phyloP scores from a whole-genome alignment of 2,888 invertebrate species.

The Spilosoma lubricipeda region DNA sequence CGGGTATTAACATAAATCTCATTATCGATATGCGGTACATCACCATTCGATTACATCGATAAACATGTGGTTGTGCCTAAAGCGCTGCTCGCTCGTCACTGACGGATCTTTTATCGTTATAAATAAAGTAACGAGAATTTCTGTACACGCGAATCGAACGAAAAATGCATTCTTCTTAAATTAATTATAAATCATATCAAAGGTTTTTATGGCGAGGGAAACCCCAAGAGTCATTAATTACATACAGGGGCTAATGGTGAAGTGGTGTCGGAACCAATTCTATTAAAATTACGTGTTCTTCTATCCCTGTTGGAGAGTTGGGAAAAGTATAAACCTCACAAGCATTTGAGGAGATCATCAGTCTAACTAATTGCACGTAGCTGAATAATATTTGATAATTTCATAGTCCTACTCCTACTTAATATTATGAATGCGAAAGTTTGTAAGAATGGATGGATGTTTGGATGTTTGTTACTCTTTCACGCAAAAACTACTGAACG shows the following conservation, averaged over 20 bases:
- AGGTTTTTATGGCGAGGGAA: not conserved
- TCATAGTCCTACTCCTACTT: too few relatives aligned
- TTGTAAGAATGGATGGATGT: too few relatives aligned
- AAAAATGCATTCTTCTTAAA: not conserved
- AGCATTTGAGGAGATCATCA: not conserved
- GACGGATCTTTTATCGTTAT: not conserved
- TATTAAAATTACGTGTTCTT: not conserved
- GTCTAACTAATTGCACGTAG: not conserved
- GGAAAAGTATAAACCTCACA: not conserved
- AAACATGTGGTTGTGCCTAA: not conserved
- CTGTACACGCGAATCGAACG: not conserved
- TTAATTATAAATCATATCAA: not conserved
- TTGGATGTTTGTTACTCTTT: too few relatives aligned
- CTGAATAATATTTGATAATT: too few relatives aligned
- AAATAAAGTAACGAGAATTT: not conserved
- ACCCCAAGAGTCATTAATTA: not conserved
- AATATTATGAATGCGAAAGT: too few relatives aligned
- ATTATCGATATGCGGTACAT: conserved; percentile 30
- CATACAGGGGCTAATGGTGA: not conserved
- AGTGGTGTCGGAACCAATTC: not conserved
- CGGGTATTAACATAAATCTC: conserved; percentile 38
- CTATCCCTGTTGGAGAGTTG: not conserved
- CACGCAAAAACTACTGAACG: too few relatives aligned
- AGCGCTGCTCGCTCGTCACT: conserved; percentile 1
- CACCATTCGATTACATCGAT: conserved; percentile 20